These are phyloP conservation scores for Cryptoleucopteryx plumbea DNA, from an alignment of 2,113 vertebrate species.

Conservation along the genomic window DNA sequence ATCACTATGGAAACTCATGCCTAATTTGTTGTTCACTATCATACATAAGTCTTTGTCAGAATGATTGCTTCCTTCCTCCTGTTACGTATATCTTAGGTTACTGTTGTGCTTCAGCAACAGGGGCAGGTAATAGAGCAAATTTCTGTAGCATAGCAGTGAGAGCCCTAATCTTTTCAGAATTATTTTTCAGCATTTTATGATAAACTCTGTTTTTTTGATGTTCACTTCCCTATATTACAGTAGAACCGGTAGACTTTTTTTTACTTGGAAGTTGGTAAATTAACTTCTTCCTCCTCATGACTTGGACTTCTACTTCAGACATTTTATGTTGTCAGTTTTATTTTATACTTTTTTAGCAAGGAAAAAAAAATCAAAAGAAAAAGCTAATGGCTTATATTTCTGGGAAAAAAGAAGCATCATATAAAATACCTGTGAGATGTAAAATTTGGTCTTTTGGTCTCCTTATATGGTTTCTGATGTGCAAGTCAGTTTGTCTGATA, in stretches of 20 bases:
- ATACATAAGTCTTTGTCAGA: slow-evolving; percentile 13
- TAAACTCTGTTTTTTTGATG: background rate
- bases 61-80: slow-evolving; percentile 42
- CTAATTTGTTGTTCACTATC: slow-evolving; percentile 45
- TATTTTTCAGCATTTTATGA: background rate
- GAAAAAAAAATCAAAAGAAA: background rate
- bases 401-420: background rate
- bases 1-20: slow-evolving; percentile 52
- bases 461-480: background rate
- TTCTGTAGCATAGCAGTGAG: background rate
- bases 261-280: background rate
- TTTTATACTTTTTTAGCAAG: background rate
- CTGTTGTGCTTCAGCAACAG: background rate
- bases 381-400: background rate
- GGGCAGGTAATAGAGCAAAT: background rate
- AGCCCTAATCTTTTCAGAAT: background rate
- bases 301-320: background rate
- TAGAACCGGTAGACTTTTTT: background rate
- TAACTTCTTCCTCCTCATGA: background rate
- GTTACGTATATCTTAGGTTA: background rate
- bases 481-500: background rate
- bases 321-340: background rate
- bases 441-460: background rate
- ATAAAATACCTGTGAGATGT: background rate
- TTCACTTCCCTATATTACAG: background rate